A percentile compares a stretch with the other conserved stretches of the same genome.
Evolutionary conservation across 2,888 invertebrate species (phyloP).

Genomic region (Hartigia nigra): DNA sequence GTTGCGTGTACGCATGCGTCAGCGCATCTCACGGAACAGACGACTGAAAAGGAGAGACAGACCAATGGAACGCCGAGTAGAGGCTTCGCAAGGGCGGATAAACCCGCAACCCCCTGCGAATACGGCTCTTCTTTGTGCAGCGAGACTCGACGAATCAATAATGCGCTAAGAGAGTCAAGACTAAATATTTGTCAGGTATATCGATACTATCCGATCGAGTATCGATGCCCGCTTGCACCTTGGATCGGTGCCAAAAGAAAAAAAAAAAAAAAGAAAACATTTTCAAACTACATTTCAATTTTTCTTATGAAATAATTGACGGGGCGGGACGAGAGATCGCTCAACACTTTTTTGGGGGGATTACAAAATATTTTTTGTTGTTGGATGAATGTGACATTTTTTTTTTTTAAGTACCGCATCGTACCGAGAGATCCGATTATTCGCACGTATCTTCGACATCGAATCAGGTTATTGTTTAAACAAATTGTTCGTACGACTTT

Average conservation of each 20-base stretch:
- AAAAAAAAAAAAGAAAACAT: too few species aligned
- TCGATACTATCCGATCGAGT: background rate
- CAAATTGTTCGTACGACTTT: background rate
- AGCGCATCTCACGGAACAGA: background rate
- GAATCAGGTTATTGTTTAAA: background rate
- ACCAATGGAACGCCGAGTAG: background rate
- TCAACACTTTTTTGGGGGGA: too few species aligned
- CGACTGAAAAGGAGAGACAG: background rate
- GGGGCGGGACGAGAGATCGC: too few species aligned
- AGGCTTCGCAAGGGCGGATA: constrained; percentile 6
- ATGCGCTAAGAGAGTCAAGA: background rate
- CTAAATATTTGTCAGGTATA: background rate
- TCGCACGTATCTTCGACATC: too few species aligned
- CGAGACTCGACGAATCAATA: background rate
- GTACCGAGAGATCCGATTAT: too few species aligned
- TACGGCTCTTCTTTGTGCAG: constrained; percentile 1
- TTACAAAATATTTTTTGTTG: too few species aligned
- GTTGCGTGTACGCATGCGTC: background rate
- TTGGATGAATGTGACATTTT: too few species aligned
- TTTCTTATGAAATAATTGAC: too few species aligned
- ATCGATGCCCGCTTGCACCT: background rate
- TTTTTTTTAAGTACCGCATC: too few species aligned
- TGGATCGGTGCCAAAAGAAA: background rate
- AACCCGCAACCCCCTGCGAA: constrained; percentile 1
- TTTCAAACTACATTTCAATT: too few species aligned